Conservation (phyloP, 2,797 vertebrate species). For the Threskiornis aethiopicus region DNA sequence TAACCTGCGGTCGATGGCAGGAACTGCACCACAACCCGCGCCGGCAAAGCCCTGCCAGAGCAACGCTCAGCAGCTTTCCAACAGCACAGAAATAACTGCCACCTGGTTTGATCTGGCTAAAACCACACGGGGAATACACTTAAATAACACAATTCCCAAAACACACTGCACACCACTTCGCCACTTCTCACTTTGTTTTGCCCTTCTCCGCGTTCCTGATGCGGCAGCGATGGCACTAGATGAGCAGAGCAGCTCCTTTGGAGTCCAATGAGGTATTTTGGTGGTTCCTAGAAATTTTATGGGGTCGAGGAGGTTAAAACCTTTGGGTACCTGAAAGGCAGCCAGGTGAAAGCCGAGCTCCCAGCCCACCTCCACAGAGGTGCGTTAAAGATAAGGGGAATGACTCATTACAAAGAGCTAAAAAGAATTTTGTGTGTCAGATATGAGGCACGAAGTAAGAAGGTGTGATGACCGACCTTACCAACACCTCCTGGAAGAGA, state of each 20-base stretch:
- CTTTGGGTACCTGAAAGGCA: background rate
- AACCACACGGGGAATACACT: background rate
- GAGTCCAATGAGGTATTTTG: background rate
- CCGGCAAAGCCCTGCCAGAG: background rate
- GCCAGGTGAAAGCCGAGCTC: background rate
- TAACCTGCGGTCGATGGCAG: fast-evolving
- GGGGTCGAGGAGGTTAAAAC: background rate
- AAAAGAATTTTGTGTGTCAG: background rate
- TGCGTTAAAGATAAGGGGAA: background rate
- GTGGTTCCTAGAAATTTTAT: background rate
- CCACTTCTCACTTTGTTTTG: background rate
- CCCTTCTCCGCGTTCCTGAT: fast-evolving
- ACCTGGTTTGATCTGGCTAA: background rate
- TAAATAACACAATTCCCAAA: background rate
- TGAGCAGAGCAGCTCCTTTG: background rate
- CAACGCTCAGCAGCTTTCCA: background rate
- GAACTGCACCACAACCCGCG: fast-evolving
- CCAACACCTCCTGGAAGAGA: background rate
- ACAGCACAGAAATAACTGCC: background rate
- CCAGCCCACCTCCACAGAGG: background rate
- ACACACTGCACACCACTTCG: fast-evolving
- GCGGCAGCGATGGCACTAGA: background rate
- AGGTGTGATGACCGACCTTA: background rate
- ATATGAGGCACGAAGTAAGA: fast-evolving
- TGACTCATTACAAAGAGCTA: background rate